phyloP scores from a whole-genome alignment of 1,140 invertebrate genomes.

The Drosophila tsacasi region DNA sequence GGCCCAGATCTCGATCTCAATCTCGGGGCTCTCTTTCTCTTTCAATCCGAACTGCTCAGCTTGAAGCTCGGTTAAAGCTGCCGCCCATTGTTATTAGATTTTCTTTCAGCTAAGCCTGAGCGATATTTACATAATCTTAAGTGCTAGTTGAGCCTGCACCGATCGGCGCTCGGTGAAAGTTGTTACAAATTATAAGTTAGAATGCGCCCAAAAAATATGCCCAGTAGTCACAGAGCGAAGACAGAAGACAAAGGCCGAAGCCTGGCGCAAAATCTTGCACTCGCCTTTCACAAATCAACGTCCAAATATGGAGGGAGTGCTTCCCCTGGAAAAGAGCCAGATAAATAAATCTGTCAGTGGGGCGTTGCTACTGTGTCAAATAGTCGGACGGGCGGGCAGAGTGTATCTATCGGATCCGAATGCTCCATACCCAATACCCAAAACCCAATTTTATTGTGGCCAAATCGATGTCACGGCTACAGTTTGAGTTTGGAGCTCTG shows the following conservation, averaged over 20 bases:
- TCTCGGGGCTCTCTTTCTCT: constrained; percentile 38
- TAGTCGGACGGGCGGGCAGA: constrained; percentile 37
- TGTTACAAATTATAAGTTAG: constrained; percentile 76
- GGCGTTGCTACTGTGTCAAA: constrained; percentile 78
- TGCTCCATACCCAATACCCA: constrained; percentile 33
- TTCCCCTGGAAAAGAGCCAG: constrained; percentile 28
- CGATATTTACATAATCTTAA: constrained; percentile 73
- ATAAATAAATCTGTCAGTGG: constrained; percentile 76
- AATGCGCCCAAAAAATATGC: constrained; percentile 64
- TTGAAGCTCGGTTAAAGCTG: constrained; percentile 1
- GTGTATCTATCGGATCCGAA: constrained; percentile 69
- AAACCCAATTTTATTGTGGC: constrained; percentile 57
- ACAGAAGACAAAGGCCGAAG: constrained; percentile 23
- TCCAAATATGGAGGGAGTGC: constrained; percentile 46
- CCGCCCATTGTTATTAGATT: constrained; percentile 42
- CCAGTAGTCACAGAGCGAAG: constrained; percentile 54
- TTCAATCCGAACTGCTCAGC: constrained; percentile 6
- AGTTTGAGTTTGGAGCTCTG: constrained; percentile 19
- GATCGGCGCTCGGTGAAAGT: constrained; percentile 63
- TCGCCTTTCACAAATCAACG: constrained; percentile 77
- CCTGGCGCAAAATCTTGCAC: constrained; percentile 39
- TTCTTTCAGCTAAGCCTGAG: constrained; percentile 28
- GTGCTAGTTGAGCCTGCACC: constrained; percentile 33
- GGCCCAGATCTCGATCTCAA: constrained; percentile 45
- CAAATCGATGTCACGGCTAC: constrained; percentile 63